A percentile compares a stretch with the other conserved stretches of the same genome.
Evolutionary conservation across 2,113 vertebrate genomes (phyloP).

Genomic region (Gila orcuttii): DNA sequence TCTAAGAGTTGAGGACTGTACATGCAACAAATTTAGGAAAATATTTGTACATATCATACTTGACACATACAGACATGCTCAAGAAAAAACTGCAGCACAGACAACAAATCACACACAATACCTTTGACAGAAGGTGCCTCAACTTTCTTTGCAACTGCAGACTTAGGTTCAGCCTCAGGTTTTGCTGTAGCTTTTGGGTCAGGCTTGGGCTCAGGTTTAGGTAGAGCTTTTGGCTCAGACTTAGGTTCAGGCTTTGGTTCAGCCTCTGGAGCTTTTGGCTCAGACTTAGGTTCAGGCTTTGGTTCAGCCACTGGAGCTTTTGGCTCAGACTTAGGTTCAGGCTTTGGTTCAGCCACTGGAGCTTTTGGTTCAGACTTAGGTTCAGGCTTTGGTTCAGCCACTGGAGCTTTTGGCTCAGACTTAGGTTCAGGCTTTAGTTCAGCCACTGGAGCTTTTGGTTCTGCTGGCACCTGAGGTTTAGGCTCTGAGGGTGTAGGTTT

Average conservation of each 20-base stretch:
- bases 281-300: constrained; percentile 20
- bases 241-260: constrained; percentile 7
- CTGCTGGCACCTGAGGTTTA: constrained; percentile 36
- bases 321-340: constrained; percentile 42
- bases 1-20: not conserved
- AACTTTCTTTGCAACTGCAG: constrained; percentile 48
- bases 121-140: constrained; percentile 60
- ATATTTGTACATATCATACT: not conserved
- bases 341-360: constrained; percentile 1
- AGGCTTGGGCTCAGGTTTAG: constrained; percentile 42
- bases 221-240: constrained; percentile 40
- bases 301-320: not conserved
- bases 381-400: constrained; percentile 30
- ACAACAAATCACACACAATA: constrained; percentile 55
- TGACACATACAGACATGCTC: not conserved
- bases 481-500: constrained; percentile 45
- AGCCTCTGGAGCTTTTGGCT: constrained; percentile 35
- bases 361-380: constrained; percentile 42
- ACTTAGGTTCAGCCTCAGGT: constrained; percentile 43
- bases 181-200: constrained; percentile 25
- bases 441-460: constrained; percentile 13
- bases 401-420: constrained; percentile 38
- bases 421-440: not conserved
- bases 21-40: not conserved
- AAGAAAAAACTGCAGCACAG: not conserved